Base-by-base conservation (phyloP, 2,888 invertebrate species). In the Leptinotarsa haldemani region DNA sequence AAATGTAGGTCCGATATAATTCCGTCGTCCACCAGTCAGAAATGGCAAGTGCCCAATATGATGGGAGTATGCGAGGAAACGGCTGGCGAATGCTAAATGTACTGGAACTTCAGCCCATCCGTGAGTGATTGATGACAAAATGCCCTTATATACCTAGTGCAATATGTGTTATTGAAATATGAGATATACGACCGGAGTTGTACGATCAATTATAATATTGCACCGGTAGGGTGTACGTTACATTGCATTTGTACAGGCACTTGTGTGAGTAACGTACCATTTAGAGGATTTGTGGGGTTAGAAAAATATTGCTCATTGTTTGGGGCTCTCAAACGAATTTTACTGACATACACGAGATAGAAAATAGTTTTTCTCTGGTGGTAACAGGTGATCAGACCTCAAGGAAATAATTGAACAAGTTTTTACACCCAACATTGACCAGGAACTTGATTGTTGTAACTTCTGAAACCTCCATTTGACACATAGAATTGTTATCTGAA, bases 41-140 rank as follows among this genome's bases (percentile, higher is more conserved):
- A 81, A 80, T 81, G 82, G 82, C 84, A 83, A 82, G 81, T 82
- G 84, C 82, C 83, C 82, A 82, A 83, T 80, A 82, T 80, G 79
- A 80, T 75, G 78, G 72, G 77, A 80, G 80, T 81, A 82, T 82
- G 80, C 80, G 81, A 83, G 85, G 83, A 84, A 84, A 82, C 84
- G 82, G 83, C 82, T 82, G 83, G 81, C 81, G 79, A 84, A 87
- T 85, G 87, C 86, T 87, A 87, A 88, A 88, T 88, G 87, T 88
- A 88, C 84, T 86, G 87, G 87, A 87, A 88, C 85, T 85, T 85
- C 83, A 85, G 84, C 82, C 85, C 87, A 87, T 84, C 87, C 87
- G 87, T 86, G 83, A 88, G 87, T 87, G 87, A 88, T 87, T 86
- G 87, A 88, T 88, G 86, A 85, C 83, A 84, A 82, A 85, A 86